These are phyloP conservation scores for Varanus salvator DNA, from an alignment of 2,113 vertebrate genomes.

Conservation along the genomic window DNA sequence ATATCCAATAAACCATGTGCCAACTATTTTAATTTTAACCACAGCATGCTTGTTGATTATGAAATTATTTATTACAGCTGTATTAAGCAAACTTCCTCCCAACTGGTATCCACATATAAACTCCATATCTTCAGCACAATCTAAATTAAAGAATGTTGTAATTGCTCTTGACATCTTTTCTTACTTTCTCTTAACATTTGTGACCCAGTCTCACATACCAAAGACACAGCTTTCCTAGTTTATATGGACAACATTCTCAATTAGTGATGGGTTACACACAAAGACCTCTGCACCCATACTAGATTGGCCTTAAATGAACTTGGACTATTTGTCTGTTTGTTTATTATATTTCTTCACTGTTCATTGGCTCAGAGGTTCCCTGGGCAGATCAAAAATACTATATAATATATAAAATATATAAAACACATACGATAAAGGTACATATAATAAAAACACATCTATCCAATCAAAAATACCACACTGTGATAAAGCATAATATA, in stretches of 20 bases:
- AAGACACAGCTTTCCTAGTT: not conserved
- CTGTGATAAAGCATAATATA: no score
- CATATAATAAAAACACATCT: no score
- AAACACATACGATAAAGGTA: no score
- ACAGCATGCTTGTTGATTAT: conserved; percentile 13
- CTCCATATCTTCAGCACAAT: not conserved
- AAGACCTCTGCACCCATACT: not conserved
- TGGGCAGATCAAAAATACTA: no score
- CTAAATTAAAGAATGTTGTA: not conserved
- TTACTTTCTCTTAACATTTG: not conserved
- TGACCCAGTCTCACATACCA: not conserved
- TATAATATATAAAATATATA: no score
- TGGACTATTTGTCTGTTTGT: not conserved
- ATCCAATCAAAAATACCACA: no score
- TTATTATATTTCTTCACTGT: no score
- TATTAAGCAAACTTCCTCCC: not conserved
- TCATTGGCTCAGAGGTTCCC: no score
- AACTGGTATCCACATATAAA: conserved; percentile 15
- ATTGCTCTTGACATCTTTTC: conserved; percentile 11
- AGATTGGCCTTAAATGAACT: not conserved
- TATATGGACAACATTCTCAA: no score
- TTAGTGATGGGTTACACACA: no score
- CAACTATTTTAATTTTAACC: conserved; percentile 23
- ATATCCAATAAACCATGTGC: conserved; percentile 4
- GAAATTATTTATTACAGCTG: conserved; percentile 26